These are phyloP conservation scores for Euthynnus affinis DNA, from an alignment of 2,797 vertebrate genomes.

Conservation along the genomic window DNA sequence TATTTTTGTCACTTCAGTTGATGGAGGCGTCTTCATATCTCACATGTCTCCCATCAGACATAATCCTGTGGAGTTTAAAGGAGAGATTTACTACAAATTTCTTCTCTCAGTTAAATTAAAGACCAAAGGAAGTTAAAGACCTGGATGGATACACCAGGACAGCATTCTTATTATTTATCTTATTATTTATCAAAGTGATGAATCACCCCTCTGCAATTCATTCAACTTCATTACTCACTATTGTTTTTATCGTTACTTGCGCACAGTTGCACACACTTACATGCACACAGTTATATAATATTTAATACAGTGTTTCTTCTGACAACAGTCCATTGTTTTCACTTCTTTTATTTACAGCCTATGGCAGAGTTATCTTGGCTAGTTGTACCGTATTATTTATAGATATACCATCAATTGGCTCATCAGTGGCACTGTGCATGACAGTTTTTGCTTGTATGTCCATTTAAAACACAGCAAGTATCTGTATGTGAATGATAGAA, in stretches of 20 bases:
- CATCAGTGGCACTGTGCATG: too few species aligned
- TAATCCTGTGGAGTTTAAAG: conserved; percentile 3
- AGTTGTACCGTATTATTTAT: background rate
- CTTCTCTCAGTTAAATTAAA: background rate
- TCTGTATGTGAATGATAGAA: too few species aligned
- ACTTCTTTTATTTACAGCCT: background rate
- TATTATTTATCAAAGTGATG: background rate
- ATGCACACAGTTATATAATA: background rate
- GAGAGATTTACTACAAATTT: background rate
- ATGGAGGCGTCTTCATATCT: background rate
- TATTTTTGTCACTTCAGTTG: background rate
- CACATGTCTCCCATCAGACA: background rate
- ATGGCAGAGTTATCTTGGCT: background rate
- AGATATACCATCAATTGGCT: too few species aligned
- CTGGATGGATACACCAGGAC: background rate
- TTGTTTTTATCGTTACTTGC: background rate
- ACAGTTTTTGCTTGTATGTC: background rate
- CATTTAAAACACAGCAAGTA: too few species aligned
- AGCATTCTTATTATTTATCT: too few species aligned
- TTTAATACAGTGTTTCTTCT: too few species aligned
- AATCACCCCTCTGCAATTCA: background rate
- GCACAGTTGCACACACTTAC: too few species aligned
- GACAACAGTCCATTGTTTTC: background rate
- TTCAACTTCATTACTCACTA: background rate
- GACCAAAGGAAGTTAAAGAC: background rate